phyloP scores from a whole-genome alignment of 2,797 vertebrate species.

The Girardinus metallicus region DNA sequence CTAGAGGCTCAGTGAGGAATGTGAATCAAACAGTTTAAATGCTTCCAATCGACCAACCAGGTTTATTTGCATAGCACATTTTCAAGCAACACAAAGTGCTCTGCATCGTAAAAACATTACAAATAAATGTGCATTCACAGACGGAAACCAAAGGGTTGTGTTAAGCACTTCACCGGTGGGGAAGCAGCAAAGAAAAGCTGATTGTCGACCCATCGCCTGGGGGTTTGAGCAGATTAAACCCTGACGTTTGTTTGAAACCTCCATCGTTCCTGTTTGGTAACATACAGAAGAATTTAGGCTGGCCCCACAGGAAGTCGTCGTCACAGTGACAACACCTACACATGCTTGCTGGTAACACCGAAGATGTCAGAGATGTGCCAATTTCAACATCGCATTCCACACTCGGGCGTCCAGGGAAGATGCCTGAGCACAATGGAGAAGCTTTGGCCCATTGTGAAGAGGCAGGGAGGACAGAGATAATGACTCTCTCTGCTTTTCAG shows the following conservation, averaged over 20 bases:
- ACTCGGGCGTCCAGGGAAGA: background rate
- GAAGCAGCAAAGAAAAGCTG: background rate
- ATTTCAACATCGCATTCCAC: background rate
- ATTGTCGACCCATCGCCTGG: background rate
- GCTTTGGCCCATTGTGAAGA: background rate
- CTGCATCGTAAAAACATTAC: no score
- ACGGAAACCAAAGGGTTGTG: background rate
- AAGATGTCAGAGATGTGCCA: background rate
- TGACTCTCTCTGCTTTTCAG: background rate
- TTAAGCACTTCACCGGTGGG: background rate
- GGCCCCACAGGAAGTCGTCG: background rate
- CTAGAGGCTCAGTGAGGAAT: background rate
- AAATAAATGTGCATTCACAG: background rate
- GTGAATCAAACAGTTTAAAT: background rate
- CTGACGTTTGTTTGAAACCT: background rate
- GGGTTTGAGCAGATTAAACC: background rate
- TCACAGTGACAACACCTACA: background rate
- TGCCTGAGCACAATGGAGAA: background rate
- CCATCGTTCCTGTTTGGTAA: background rate
- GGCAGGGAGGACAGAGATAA: background rate
- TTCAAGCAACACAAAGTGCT: no score
- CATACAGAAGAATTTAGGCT: background rate
- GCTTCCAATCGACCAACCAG: background rate
- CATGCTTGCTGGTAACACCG: background rate
- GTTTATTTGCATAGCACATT: no score